Percentiles rank a stretch among this genome's conserved stretches.
These are phyloP conservation scores for Dryomyza anilis DNA, from an alignment of 2,888 invertebrate genomes.

Conservation along the genomic window DNA sequence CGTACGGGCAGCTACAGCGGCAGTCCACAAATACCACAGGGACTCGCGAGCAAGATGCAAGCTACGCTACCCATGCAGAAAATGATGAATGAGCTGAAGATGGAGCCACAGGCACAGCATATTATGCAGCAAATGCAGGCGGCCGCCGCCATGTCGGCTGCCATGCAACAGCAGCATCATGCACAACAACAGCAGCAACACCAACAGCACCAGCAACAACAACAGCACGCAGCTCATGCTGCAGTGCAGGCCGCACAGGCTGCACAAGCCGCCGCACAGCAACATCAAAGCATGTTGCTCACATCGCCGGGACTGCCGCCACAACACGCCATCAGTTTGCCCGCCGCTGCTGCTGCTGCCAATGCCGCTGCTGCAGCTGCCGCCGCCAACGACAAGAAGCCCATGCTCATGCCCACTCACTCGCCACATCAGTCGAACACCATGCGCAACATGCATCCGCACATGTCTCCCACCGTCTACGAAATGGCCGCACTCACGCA, in stretches of 20 bases:
- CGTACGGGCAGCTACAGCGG: conserved; percentile 92
- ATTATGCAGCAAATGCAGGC: conserved; percentile 66
- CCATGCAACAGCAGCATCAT: conserved; percentile 56
- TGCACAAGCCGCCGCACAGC: conserved; percentile 52
- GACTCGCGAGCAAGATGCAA: conserved; percentile 72
- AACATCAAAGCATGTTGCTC: conserved; percentile 67
- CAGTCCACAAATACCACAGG: conserved; percentile 73
- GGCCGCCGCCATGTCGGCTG: conserved; percentile 61
- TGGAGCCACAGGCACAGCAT: conserved; percentile 70
- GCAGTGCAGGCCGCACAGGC: conserved; percentile 57
- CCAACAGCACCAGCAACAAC: conserved; percentile 55
- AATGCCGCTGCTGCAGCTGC: conserved; percentile 29
- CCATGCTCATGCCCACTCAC: conserved; percentile 66
- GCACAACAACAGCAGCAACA: conserved; percentile 59
- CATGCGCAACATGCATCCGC: conserved; percentile 78
- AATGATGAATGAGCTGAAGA: conserved; percentile 77
- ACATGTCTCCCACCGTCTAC: conserved; percentile 93
- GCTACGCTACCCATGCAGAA: conserved; percentile 72
- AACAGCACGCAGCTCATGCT: conserved; percentile 62
- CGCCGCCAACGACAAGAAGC: conserved; percentile 62
- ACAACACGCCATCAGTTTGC: conserved; percentile 73
- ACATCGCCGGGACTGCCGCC: conserved; percentile 80
- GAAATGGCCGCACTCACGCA: conserved; percentile 97
- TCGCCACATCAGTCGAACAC: conserved; percentile 72
- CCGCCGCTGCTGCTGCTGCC: conserved; percentile 63